These are phyloP conservation scores for Odontesthes bonariensis DNA, from an alignment of 2,113 vertebrate species.

Conservation along the genomic window DNA sequence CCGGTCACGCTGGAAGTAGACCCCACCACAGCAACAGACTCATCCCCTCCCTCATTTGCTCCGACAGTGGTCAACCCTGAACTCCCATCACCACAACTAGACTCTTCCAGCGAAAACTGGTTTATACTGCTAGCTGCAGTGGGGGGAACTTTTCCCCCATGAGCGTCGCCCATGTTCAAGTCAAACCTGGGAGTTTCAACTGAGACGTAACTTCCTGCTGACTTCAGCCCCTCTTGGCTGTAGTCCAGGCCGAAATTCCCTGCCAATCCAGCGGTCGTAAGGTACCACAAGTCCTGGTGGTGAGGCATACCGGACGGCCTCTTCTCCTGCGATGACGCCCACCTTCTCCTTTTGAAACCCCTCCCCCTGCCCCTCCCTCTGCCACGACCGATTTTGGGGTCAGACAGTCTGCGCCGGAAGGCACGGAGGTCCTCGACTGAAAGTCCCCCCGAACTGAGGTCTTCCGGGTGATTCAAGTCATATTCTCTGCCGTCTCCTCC, in stretches of 20 bases:
- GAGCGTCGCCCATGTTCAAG: slow-evolving; percentile 54
- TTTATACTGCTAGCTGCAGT: slow-evolving; percentile 45
- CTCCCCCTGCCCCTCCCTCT: slow-evolving; percentile 71
- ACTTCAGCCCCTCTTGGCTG: slow-evolving; percentile 68
- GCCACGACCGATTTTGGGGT: slow-evolving; percentile 63
- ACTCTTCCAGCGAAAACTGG: slow-evolving; percentile 73
- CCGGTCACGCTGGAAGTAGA: slow-evolving; percentile 81
- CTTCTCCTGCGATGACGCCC: slow-evolving; percentile 71
- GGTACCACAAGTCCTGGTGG: slow-evolving; percentile 78
- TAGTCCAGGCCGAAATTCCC: slow-evolving; percentile 72
- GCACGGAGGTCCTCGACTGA: slow-evolving; percentile 52
- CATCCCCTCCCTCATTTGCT: slow-evolving; percentile 75
- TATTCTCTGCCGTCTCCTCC: slow-evolving; percentile 53
- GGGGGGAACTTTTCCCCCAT: slow-evolving; percentile 53
- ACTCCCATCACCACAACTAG: slow-evolving; percentile 66
- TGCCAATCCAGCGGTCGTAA: slow-evolving; percentile 72
- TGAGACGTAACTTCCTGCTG: slow-evolving; percentile 55
- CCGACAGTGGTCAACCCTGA: slow-evolving; percentile 62
- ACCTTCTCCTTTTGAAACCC: slow-evolving; percentile 78
- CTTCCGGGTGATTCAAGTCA: slow-evolving; percentile 41
- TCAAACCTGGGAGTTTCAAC: slow-evolving; percentile 69
- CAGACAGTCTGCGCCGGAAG: slow-evolving; percentile 59
- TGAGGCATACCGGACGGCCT: slow-evolving; percentile 49
- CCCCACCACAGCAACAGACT: slow-evolving; percentile 80
- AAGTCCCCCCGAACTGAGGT: slow-evolving; percentile 40